These are phyloP conservation scores for Erpornis zantholeuca DNA, from an alignment of 2,113 vertebrate genomes.

Conservation along the genomic window DNA sequence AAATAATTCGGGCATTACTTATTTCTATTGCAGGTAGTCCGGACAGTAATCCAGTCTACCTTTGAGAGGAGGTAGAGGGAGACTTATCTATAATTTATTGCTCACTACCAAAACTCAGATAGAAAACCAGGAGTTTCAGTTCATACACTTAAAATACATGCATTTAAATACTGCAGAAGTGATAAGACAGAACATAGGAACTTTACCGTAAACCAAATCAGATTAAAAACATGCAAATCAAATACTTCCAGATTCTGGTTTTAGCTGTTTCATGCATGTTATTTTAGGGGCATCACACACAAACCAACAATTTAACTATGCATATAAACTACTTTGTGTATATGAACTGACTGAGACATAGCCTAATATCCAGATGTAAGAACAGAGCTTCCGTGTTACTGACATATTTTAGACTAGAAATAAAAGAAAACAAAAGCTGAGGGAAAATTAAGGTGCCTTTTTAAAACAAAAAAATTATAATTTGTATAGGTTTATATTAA, in stretches of 20 bases:
- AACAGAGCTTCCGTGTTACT: background rate
- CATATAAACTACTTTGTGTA: background rate
- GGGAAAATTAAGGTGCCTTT: background rate
- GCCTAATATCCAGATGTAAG: rapidly evolving
- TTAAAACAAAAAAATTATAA: background rate
- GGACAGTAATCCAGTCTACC: background rate
- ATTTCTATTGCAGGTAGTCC: background rate
- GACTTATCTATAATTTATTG: background rate
- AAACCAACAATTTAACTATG: background rate
- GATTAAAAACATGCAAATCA: background rate
- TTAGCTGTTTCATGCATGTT: background rate
- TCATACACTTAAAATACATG: background rate
- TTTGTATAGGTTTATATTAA: background rate
- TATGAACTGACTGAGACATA: background rate
- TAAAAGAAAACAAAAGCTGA: background rate
- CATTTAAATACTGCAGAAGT: background rate
- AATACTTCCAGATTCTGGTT: background rate
- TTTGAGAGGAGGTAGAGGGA: background rate
- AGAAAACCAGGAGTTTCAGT: background rate
- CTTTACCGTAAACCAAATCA: background rate
- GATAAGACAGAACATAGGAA: background rate
- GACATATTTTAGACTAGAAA: background rate
- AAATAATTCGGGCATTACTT: background rate
- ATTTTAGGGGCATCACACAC: background rate
- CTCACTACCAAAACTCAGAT: background rate